Evolutionary conservation across 1,140 invertebrate genomes (phyloP).

Genomic region (Megalonaias nervosa): DNA sequence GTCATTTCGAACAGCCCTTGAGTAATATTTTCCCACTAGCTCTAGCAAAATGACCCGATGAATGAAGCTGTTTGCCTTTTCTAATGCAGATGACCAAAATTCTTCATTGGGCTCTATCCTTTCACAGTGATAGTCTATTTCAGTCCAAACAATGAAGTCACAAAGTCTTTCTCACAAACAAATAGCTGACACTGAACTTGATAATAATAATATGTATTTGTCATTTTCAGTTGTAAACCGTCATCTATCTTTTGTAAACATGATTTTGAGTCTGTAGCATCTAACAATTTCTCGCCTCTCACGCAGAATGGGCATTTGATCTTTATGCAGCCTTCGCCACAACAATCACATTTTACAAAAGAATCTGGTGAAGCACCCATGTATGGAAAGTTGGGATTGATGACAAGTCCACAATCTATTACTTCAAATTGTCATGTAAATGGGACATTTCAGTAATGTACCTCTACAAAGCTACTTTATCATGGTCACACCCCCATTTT

Average conservation of each 20-base stretch:
- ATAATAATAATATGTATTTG: neutral
- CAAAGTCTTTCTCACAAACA: neutral
- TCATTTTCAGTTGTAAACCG: neutral
- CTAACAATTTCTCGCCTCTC: neutral
- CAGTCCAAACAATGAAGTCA: conserved; percentile 1
- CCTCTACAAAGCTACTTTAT: too few species aligned
- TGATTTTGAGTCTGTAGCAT: neutral
- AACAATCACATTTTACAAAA: neutral
- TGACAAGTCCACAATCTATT: neutral
- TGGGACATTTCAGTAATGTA: too few species aligned
- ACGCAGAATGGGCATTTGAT: neutral
- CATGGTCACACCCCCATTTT: too few species aligned
- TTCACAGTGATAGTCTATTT: neutral
- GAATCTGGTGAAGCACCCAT: neutral
- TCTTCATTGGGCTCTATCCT: neutral
- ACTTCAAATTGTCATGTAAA: too few species aligned
- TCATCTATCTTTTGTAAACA: too few species aligned
- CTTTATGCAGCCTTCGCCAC: neutral
- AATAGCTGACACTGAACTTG: neutral
- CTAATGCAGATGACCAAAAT: neutral
- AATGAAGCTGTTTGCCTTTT: neutral
- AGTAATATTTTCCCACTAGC: neutral
- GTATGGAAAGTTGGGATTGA: neutral
- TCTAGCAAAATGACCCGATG: neutral
- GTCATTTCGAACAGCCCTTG: neutral